Conservation (phyloP, 2,888 invertebrate species). For the Bursaphelenchus okinawaensis region DNA sequence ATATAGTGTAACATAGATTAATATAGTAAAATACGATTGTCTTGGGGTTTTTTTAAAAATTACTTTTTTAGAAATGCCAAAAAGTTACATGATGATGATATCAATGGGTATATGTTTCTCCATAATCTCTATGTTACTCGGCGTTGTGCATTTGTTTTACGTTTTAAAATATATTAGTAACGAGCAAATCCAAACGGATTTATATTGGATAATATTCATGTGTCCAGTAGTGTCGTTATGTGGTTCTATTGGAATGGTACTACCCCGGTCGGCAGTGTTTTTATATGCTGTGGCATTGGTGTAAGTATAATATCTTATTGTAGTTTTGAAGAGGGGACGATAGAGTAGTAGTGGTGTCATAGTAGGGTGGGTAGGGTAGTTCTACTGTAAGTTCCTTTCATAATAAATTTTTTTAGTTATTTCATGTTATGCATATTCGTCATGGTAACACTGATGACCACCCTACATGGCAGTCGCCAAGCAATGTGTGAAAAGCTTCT, state of each 20-base stretch:
- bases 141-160: conserved; percentile 44
- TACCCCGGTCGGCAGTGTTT: conserved; percentile 52
- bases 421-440: conserved; percentile 56
- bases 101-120: conserved; percentile 39
- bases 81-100: conserved; percentile 36
- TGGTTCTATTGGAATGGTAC: conserved; percentile 50
- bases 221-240: conserved; percentile 50
- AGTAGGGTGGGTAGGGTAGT: too few relatives aligned
- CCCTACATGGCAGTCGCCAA: conserved; percentile 47
- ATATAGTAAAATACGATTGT: too few relatives aligned
- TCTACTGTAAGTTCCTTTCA: too few relatives aligned
- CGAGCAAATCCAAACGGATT: conserved; percentile 48
- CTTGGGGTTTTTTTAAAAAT: too few relatives aligned
- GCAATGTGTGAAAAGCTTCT: conserved; percentile 42
- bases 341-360: too few relatives aligned
- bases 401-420: conserved; percentile 47
- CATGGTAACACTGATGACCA: conserved; percentile 49
- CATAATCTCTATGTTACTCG: conserved; percentile 36
- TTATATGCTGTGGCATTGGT: conserved; percentile 53
- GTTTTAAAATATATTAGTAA: conserved; percentile 51
- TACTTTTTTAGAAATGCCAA: conserved; percentile 42
- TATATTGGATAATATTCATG: conserved; percentile 53
- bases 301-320: conserved; percentile 27
- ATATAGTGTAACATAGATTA: too few relatives aligned
- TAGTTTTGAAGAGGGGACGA: neutral